A percentile compares a stretch with the other conserved stretches of the same genome.
phyloP scores from a whole-genome alignment of 2,113 vertebrate species.

The Lonchura striata region DNA sequence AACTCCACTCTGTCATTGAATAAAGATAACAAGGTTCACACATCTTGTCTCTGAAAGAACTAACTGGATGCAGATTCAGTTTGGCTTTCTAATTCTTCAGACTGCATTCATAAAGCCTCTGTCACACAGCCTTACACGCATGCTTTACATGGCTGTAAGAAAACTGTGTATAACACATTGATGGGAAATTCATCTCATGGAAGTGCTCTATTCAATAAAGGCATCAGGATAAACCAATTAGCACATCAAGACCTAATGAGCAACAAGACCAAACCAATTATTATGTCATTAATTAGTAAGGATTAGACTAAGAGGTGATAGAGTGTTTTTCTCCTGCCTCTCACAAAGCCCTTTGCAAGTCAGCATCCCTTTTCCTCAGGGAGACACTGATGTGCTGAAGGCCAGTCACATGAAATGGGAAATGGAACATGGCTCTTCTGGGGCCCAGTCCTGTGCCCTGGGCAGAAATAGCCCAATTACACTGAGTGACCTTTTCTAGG shows the following conservation, averaged over 20 bases:
- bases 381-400: background rate
- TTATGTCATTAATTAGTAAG: background rate
- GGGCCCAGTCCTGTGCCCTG: background rate
- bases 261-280: background rate
- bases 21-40: background rate
- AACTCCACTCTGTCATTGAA: background rate
- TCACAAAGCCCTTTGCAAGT: background rate
- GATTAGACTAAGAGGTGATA: background rate
- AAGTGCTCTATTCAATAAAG: background rate
- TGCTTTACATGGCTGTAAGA: background rate
- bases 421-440: rapidly evolving
- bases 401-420: background rate
- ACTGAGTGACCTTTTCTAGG: background rate
- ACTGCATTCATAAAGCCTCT: background rate
- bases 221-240: background rate
- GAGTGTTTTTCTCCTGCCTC: background rate
- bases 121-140: background rate
- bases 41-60: background rate
- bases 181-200: background rate
- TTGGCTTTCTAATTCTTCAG: background rate
- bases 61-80: background rate
- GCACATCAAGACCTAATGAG: background rate
- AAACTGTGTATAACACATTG: background rate
- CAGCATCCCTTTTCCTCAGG: rapidly evolving
- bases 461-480: background rate